Conservation (phyloP, 2,113 vertebrate species). For the Nematolebias whitei region DNA sequence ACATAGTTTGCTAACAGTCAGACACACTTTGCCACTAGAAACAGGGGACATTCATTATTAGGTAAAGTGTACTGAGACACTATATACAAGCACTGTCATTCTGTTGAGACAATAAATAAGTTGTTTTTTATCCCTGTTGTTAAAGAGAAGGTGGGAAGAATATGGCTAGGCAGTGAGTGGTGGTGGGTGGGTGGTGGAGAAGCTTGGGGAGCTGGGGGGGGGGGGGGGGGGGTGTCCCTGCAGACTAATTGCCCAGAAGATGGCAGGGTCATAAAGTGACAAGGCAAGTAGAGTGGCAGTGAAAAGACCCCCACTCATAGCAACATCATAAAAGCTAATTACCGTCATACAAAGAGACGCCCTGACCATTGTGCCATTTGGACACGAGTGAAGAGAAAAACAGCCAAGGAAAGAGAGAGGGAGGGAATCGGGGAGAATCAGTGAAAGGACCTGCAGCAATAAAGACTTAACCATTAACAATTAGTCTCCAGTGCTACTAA, state of each 20-base stretch:
- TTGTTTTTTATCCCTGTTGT: slow-evolving; percentile 33
- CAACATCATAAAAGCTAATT: slow-evolving; percentile 94
- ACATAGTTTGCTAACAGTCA: no score
- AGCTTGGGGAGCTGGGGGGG: no score
- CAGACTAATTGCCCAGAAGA: slow-evolving; percentile 84
- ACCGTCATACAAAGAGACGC: slow-evolving; percentile 86
- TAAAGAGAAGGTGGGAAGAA: slow-evolving; percentile 11
- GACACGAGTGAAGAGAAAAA: slow-evolving; percentile 73
- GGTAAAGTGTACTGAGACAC: neutral
- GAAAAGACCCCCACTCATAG: slow-evolving; percentile 83
- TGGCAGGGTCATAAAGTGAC: slow-evolving; percentile 82
- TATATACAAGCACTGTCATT: neutral
- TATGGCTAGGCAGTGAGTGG: slow-evolving; percentile 23
- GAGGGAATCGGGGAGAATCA: slow-evolving; percentile 24
- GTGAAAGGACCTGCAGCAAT: slow-evolving; percentile 76
- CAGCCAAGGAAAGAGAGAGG: slow-evolving; percentile 15
- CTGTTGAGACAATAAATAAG: slow-evolving; percentile 7
- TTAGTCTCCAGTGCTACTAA: slow-evolving; percentile 89
- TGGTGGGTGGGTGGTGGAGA: neutral
- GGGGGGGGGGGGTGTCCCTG: slow-evolving; percentile 24
- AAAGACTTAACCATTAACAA: slow-evolving; percentile 89
- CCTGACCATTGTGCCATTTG: slow-evolving; percentile 81
- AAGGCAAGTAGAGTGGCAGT: slow-evolving; percentile 70
- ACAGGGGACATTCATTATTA: slow-evolving; percentile 23
- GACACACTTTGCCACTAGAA: slow-evolving; percentile 1